These are phyloP conservation scores for Gorsachius magnificus DNA, from an alignment of 2,797 vertebrate species.

Conservation along the genomic window DNA sequence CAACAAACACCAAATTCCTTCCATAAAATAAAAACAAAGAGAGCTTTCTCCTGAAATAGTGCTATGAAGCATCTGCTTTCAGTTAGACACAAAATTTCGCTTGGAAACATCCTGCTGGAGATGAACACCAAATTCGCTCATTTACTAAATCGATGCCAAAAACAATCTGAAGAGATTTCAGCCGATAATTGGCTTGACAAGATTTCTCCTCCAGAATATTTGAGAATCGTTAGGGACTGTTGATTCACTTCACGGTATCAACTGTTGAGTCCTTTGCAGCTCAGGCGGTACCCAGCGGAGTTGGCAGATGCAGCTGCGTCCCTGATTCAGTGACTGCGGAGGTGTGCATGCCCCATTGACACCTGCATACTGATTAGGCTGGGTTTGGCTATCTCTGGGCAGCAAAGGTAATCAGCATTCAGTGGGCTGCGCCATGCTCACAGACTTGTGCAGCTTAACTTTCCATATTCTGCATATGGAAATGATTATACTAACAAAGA, in stretches of 20 bases:
- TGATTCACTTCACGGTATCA: neutral
- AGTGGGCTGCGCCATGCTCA: neutral
- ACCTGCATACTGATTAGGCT: neutral
- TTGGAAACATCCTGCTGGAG: conserved; percentile 30
- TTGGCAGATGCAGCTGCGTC: neutral
- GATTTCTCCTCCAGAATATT: neutral
- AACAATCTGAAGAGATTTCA: neutral
- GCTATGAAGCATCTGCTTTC: conserved; percentile 43
- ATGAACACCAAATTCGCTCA: neutral
- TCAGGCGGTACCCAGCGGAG: neutral
- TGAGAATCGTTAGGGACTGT: neutral
- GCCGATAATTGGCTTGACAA: neutral
- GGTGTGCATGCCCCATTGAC: neutral
- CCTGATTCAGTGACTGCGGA: neutral
- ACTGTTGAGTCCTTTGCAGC: neutral
- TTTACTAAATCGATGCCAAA: conserved; percentile 19
- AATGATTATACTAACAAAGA: neutral
- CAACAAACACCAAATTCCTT: neutral
- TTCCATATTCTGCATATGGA: neutral
- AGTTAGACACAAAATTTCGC: neutral
- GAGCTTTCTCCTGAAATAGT: neutral
- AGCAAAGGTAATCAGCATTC: neutral
- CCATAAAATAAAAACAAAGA: neutral
- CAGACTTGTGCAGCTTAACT: neutral
- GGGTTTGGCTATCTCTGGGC: neutral